Evolutionary conservation across 2,113 vertebrate species (phyloP).

Genomic region (Eira barbara): DNA sequence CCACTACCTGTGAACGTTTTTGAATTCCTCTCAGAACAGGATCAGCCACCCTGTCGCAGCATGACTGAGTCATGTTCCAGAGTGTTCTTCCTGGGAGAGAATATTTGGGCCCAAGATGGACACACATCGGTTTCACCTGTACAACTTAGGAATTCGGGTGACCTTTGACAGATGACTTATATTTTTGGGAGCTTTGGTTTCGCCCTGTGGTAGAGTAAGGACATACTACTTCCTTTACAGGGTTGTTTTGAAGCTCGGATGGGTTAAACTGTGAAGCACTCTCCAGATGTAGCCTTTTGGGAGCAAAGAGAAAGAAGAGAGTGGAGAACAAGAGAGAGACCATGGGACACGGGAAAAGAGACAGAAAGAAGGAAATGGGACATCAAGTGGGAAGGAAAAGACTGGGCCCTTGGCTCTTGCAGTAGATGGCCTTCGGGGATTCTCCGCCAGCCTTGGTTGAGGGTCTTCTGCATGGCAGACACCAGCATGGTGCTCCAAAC

Average conservation of each 20-base stretch:
- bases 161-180: neutral
- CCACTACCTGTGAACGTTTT: neutral
- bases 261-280: neutral
- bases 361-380: neutral
- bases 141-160: neutral
- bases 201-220: neutral
- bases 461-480: neutral
- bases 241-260: neutral
- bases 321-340: neutral
- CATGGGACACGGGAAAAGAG: neutral
- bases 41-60: neutral
- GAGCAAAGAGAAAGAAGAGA: constrained; percentile 24
- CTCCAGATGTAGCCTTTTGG: neutral
- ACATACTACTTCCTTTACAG: accelerated
- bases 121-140: neutral
- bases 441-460: neutral
- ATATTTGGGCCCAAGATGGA: neutral
- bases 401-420: too few relatives aligned
- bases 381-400: neutral
- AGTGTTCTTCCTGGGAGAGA: neutral
- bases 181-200: neutral
- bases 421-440: neutral
- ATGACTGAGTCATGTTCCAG: neutral
- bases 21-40: neutral
- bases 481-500: neutral